Evolutionary conservation across 2,888 invertebrate genomes (phyloP).

Genomic region (Diabrotica balteata): DNA sequence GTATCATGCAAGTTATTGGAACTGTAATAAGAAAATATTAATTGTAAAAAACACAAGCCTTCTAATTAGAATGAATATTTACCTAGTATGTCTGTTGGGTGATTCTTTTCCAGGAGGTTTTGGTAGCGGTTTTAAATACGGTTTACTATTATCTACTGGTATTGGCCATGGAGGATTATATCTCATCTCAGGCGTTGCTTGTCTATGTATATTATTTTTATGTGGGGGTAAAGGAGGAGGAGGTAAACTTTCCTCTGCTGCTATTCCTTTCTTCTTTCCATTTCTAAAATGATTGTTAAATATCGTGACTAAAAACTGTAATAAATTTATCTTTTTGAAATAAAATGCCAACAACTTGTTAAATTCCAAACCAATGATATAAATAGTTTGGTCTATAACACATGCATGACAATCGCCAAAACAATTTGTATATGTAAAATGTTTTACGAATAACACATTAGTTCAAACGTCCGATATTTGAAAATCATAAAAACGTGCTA

Average conservation of each 20-base stretch:
- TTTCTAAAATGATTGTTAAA: conserved; percentile 39
- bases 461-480: too few relatives aligned
- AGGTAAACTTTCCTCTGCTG: conserved; percentile 62
- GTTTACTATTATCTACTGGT: conserved; percentile 54
- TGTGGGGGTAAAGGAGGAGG: conserved; percentile 70
- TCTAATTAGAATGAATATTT: neutral
- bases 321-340: neutral
- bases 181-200: conserved; percentile 51
- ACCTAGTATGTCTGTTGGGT: conserved; percentile 53
- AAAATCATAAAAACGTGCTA: too few relatives aligned
- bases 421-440: too few relatives aligned
- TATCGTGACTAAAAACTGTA: neutral
- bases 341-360: neutral
- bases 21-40: neutral
- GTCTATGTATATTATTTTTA: conserved; percentile 53
- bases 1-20: neutral
- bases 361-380: too few relatives aligned
- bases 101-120: conserved; percentile 64
- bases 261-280: conserved; percentile 61
- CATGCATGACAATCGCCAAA: too few relatives aligned
- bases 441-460: too few relatives aligned
- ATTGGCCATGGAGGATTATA: conserved; percentile 72
- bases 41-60: neutral
- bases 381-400: too few relatives aligned
- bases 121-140: conserved; percentile 67